These are phyloP conservation scores for Nibea coibor DNA, from an alignment of 2,113 vertebrate species.

Conservation along the genomic window DNA sequence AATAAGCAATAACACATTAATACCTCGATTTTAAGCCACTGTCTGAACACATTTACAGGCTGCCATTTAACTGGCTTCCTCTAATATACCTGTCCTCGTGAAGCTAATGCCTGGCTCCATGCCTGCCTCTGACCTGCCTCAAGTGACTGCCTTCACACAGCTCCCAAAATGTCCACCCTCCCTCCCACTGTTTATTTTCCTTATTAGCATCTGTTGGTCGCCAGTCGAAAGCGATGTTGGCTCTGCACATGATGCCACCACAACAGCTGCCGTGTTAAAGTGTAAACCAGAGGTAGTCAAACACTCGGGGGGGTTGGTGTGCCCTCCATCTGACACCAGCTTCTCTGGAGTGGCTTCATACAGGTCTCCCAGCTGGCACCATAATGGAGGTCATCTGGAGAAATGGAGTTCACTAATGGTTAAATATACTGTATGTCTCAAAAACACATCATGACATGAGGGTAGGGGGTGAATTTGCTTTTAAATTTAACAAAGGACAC, in stretches of 20 bases:
- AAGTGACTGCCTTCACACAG: slow-evolving; percentile 47
- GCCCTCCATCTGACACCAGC: slow-evolving; percentile 55
- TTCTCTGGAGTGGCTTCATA: slow-evolving; percentile 31
- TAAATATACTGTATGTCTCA: slow-evolving; percentile 11
- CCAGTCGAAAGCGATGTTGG: slow-evolving; percentile 18
- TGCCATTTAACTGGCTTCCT: slow-evolving; percentile 63
- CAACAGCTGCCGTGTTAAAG: slow-evolving; percentile 65
- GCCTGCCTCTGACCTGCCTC: slow-evolving; percentile 47
- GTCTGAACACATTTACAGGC: slow-evolving; percentile 71
- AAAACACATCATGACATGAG: not conserved
- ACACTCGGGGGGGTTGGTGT: slow-evolving; percentile 9
- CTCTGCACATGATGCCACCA: slow-evolving; percentile 31
- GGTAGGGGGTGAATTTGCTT: not conserved
- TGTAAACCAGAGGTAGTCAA: slow-evolving; percentile 39
- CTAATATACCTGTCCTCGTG: slow-evolving; percentile 63
- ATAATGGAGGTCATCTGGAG: slow-evolving; percentile 35
- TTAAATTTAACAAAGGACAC: not conserved
- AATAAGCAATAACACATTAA: slow-evolving; percentile 69
- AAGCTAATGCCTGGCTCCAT: slow-evolving; percentile 61
- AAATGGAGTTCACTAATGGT: slow-evolving; percentile 7
- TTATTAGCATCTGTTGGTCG: slow-evolving; percentile 68
- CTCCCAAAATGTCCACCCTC: slow-evolving; percentile 34
- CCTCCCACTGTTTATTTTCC: slow-evolving; percentile 55
- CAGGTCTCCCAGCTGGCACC: slow-evolving; percentile 29
- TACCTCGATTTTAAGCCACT: slow-evolving; percentile 56